Evolutionary conservation across 37 sponge, comb jelly and placozoan genomes (phyloP).

Genomic region (Halisarca cf. caerulea): DNA sequence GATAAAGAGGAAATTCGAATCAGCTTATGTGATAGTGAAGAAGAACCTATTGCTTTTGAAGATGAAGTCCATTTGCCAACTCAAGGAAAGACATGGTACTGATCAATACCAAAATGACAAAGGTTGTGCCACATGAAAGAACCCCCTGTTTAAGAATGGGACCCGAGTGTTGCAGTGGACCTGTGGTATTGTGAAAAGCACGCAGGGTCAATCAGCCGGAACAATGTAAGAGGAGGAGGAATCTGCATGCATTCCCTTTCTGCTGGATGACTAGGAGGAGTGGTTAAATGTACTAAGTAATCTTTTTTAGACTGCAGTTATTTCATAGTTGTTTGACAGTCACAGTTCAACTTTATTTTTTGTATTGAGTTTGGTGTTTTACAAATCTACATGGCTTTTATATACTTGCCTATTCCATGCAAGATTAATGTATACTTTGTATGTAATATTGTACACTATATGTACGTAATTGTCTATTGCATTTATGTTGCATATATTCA

Average conservation of each 20-base stretch:
- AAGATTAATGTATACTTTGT: no score
- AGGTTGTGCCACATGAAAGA: constrained; percentile 49
- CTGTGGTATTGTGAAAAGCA: constrained; percentile 55
- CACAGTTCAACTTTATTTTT: no score
- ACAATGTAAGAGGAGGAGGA: neutral
- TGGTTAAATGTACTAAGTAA: neutral
- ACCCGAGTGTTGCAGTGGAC: constrained; percentile 48
- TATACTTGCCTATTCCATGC: no score
- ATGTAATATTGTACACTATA: no score
- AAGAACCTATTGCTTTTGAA: constrained; percentile 34
- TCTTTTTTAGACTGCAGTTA: no score
- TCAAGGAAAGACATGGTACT: constrained; percentile 55
- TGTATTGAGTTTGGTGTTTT: no score
- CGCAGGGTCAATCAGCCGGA: constrained; percentile 19
- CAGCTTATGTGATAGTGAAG: constrained; percentile 47
- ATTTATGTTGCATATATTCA: no score
- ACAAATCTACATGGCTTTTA: no score
- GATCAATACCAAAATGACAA: constrained; percentile 43
- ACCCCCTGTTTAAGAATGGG: constrained; percentile 51
- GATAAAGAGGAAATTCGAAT: constrained; percentile 37
- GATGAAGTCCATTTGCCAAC: constrained; percentile 49
- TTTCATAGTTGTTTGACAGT: no score
- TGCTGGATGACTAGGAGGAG: constrained; percentile 28
- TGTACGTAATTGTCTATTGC: no score
- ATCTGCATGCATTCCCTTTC: neutral